Evolutionary conservation across 37 sponge, comb jelly and placozoan genomes (phyloP).

Genomic region (Hormiphora californensis): DNA sequence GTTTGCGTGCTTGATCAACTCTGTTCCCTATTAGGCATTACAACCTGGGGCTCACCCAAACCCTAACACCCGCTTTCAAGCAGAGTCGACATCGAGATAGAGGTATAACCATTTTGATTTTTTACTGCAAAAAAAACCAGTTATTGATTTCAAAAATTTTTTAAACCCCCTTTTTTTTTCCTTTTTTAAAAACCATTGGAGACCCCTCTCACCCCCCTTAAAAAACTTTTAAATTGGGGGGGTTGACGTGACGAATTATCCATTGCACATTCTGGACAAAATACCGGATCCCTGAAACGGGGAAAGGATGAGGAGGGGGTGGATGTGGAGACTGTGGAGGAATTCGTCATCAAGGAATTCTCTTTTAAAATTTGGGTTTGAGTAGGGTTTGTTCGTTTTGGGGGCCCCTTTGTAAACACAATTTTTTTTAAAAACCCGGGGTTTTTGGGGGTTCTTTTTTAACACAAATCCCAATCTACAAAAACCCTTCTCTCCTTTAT

Average conservation of each 20-base stretch:
- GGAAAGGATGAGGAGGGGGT: too few species aligned
- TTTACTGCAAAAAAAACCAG: not conserved
- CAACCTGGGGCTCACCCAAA: not conserved
- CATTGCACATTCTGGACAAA: not conserved
- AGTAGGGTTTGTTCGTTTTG: too few species aligned
- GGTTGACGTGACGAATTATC: not conserved
- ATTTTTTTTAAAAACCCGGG: too few species aligned
- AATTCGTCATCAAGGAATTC: not conserved
- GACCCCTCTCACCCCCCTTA: too few species aligned
- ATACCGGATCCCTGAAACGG: not conserved
- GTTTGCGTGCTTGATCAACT: too few species aligned
- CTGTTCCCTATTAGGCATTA: slow-evolving; percentile 23
- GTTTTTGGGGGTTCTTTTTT: too few species aligned
- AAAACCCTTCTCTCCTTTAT: not conserved
- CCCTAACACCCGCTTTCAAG: not conserved
- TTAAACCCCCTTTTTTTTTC: too few species aligned
- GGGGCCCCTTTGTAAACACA: too few species aligned
- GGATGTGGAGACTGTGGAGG: too few species aligned
- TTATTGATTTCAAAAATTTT: too few species aligned
- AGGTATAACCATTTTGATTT: not conserved
- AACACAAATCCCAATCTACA: not conserved
- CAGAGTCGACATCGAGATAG: not conserved
- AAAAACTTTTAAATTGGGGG: too few species aligned
- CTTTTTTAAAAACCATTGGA: too few species aligned
- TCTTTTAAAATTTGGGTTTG: not conserved